phyloP scores from a whole-genome alignment of 2,888 invertebrate genomes.

The Julus scanicus region DNA sequence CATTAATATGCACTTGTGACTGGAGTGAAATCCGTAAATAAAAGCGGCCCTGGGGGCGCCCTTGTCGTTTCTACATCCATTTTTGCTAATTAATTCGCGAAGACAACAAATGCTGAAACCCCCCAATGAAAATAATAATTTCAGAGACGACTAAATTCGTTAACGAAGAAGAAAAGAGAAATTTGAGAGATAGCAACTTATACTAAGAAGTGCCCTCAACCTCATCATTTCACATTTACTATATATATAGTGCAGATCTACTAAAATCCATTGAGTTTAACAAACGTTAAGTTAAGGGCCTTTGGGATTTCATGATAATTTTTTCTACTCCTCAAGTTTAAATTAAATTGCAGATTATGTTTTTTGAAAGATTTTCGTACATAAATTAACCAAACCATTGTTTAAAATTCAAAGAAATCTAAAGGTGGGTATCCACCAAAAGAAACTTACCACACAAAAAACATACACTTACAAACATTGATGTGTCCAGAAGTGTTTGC shows the following conservation, averaged over 20 bases:
- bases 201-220: background rate
- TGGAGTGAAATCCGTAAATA: constrained; percentile 28
- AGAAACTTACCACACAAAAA: too few relatives aligned
- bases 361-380: too few relatives aligned
- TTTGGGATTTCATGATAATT: too few relatives aligned
- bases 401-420: too few relatives aligned
- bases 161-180: background rate
- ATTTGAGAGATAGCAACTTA: background rate
- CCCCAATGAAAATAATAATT: constrained; percentile 36
- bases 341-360: too few relatives aligned
- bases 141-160: constrained; percentile 4
- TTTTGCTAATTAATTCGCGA: constrained; percentile 48
- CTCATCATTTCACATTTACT: background rate
- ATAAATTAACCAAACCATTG: too few relatives aligned
- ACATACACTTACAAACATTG: too few relatives aligned
- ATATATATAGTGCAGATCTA: background rate
- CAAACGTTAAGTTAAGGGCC: background rate
- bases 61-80: constrained; percentile 35
- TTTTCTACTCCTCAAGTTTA: too few relatives aligned
- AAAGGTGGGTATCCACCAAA: too few relatives aligned
- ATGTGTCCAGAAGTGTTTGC: too few relatives aligned
- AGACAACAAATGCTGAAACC: background rate
- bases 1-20: constrained; percentile 31
- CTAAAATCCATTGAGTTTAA: background rate
- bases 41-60: constrained; percentile 46